A percentile compares a stretch with the other conserved stretches of the same genome.
Evolutionary conservation across 2,888 invertebrate species (phyloP).

Genomic region (Amphipoea lucens): DNA sequence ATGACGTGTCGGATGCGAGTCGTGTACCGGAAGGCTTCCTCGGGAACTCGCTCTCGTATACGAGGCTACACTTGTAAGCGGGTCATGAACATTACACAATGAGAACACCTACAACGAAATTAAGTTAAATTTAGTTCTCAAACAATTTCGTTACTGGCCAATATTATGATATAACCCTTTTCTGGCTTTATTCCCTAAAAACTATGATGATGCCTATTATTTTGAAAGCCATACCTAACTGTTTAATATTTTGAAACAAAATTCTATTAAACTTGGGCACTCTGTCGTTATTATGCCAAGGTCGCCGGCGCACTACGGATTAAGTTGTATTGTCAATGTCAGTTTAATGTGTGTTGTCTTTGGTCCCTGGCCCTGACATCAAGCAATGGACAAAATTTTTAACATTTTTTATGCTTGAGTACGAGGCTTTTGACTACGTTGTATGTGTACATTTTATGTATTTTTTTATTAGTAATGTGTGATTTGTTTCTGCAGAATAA

Average conservation of each 20-base stretch:
- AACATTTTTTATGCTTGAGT: no score
- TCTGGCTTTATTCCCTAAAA: neutral
- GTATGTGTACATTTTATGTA: no score
- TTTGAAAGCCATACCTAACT: neutral
- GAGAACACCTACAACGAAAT: constrained; percentile 20
- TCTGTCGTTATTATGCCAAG: no score
- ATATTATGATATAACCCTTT: constrained; percentile 4
- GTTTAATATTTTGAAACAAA: neutral
- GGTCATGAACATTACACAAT: constrained; percentile 38
- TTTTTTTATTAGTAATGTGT: no score
- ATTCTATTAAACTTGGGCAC: neutral
- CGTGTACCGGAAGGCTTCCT: constrained; percentile 52
- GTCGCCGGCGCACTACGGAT: no score
- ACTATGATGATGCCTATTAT: neutral
- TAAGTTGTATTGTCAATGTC: no score
- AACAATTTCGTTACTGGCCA: neutral
- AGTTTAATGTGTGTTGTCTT: neutral
- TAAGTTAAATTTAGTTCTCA: constrained; percentile 13
- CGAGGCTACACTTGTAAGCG: constrained; percentile 45
- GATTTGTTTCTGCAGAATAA: no score
- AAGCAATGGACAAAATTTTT: no score
- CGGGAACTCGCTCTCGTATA: constrained; percentile 33
- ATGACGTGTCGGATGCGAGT: constrained; percentile 50
- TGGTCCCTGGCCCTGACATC: no score
- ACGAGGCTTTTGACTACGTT: no score